These are phyloP conservation scores for Brachystomella parvula DNA, from an alignment of 1,140 invertebrate species.

Conservation along the genomic window DNA sequence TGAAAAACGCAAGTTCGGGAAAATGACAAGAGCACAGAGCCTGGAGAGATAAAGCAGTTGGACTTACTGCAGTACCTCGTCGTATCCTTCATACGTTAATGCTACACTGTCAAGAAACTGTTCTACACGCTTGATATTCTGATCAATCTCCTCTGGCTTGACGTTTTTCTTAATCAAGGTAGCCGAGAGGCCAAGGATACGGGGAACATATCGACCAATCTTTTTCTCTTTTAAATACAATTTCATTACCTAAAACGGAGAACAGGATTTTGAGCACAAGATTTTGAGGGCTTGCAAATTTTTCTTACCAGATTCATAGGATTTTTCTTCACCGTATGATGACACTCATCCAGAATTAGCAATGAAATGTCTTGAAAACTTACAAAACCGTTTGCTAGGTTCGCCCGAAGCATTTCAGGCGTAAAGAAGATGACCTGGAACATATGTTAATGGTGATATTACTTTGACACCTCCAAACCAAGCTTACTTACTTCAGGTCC, in stretches of 20 bases:
- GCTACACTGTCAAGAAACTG: not conserved
- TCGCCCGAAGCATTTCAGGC: slow-evolving; percentile 65
- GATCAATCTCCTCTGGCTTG: not conserved
- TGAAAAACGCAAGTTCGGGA: not conserved
- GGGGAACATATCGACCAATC: not conserved
- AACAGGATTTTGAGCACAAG: not conserved
- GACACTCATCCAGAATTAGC: slow-evolving; percentile 86
- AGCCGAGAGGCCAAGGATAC: not conserved
- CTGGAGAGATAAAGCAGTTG: not conserved
- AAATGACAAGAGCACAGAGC: not conserved
- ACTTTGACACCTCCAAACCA: too few relatives aligned
- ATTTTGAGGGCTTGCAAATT: not conserved
- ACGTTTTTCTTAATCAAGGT: not conserved
- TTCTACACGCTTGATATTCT: not conserved
- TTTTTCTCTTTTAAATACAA: not conserved
- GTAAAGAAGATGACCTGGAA: slow-evolving; percentile 76
- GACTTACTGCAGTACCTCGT: not conserved
- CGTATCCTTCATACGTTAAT: not conserved
- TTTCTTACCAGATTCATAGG: slow-evolving; percentile 51
- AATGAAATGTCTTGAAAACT: slow-evolving; percentile 58
- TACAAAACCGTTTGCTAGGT: slow-evolving; percentile 58
- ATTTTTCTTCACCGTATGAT: slow-evolving; percentile 66
- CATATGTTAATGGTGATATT: too few relatives aligned
- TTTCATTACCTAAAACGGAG: not conserved
- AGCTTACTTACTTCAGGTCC: too few relatives aligned